Conservation (phyloP, 1,140 invertebrate species). For the Scaptomyza graminum region DNA sequence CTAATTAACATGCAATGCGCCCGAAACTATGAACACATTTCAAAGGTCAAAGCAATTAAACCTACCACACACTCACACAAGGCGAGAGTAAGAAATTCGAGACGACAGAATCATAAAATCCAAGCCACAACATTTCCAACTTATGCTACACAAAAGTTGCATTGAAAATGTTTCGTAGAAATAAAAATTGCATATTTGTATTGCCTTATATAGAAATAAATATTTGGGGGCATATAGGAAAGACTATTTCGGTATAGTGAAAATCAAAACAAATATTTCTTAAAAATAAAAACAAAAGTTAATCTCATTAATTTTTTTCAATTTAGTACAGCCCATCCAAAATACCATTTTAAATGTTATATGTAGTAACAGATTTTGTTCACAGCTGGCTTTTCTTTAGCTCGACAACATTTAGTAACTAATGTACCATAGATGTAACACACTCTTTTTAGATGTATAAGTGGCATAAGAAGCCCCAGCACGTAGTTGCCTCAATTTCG, state of each 20-base stretch:
- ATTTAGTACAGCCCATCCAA: no score
- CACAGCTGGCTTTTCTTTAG: constrained; percentile 1
- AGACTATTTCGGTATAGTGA: neutral
- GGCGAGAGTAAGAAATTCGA: neutral
- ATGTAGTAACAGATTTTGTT: neutral
- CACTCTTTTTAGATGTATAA: constrained; percentile 26
- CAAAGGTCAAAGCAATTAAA: constrained; percentile 79
- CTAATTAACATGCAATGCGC: constrained; percentile 77
- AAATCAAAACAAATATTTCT: no score
- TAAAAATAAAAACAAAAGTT: no score
- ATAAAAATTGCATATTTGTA: no score
- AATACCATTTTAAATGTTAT: neutral
- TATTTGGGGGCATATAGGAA: neutral
- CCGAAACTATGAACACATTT: constrained; percentile 63
- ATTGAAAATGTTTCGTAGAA: neutral
- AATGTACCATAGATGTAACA: constrained; percentile 12
- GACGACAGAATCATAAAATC: constrained; percentile 63
- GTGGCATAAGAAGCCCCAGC: constrained; percentile 23
- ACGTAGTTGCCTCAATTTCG: constrained; percentile 68
- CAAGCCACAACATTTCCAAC: constrained; percentile 65
- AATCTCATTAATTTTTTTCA: no score
- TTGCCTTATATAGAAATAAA: neutral
- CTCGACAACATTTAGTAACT: constrained; percentile 7
- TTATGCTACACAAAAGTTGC: constrained; percentile 37
- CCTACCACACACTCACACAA: constrained; percentile 35